Evolutionary conservation across 2,113 vertebrate genomes (phyloP), one percentile per base, ranked within the genome.

Genomic region (Cariama cristata): DNA sequence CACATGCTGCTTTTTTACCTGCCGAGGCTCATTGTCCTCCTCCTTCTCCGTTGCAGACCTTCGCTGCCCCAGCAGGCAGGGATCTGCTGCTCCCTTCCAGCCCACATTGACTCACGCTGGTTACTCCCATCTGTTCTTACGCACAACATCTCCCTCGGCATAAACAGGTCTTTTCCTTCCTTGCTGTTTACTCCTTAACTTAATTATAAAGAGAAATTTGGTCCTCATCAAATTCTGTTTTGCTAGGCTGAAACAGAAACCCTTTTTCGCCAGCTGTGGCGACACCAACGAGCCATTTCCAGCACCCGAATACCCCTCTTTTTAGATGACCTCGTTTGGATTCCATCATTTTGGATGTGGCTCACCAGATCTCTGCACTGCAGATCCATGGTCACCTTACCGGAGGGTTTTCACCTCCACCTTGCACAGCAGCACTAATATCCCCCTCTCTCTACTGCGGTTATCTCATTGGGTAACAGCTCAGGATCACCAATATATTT

Each of bases 31-130:
- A 1, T 12, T 22, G 44, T 23, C 35, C 33, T 64, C 52, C 45
- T 42, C 8, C 19, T 19, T 23, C 26, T 8, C 23, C 3, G 1
- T 5, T 30, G 35, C 33, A n/a, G 35, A 6, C 42, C 28, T n/a
- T 42, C 0, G 4, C 26, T 9, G 21, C 35, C 11, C 59, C 10
- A 2, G 35, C 0, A 0, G 12, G 14, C 5, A 47, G 35, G 56
- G 30, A 71, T 26, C 49, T 69, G 35, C 38, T 77, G 69, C n/a
- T 86, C 52, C 45, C 69, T 80, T 64, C 64, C 69, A 86, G 45
- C 32, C n/a, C 45, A 15, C 7, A 1, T 16, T 45, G 40, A n/a
- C 33, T 64, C 40, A 55, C 0, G 2, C 11, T 12, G 55, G 9
- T 35, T 24, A 7, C 56, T 55, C 58, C 40, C 58, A 2, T 16